These are phyloP conservation scores for Notocelia uddmanniana DNA, from an alignment of 2,888 invertebrate genomes.

Conservation along the genomic window DNA sequence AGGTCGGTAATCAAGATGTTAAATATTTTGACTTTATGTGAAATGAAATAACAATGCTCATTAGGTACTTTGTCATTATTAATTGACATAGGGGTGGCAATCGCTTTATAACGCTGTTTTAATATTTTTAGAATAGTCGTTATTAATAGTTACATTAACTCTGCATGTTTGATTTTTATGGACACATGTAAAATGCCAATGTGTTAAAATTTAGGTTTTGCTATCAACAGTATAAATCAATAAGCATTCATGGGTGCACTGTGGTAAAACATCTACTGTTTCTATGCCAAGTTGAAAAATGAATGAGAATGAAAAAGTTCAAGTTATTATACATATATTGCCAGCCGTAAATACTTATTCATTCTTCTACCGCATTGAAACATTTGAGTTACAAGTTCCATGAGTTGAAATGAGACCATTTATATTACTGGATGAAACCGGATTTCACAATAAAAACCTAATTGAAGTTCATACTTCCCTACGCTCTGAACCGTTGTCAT, in stretches of 20 bases:
- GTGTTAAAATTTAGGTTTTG: not conserved
- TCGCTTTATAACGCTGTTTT: not conserved
- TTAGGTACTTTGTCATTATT: not conserved
- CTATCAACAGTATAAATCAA: not conserved
- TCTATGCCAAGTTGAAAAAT: not conserved
- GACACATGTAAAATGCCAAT: not conserved
- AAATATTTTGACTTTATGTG: not conserved
- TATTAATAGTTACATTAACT: not conserved
- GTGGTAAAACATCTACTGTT: not conserved
- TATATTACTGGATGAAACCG: conserved; percentile 52
- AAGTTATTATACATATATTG: too few species aligned
- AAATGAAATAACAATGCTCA: not conserved
- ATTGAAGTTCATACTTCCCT: conserved; percentile 55
- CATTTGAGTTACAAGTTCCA: conserved; percentile 31
- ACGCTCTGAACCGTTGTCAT: conserved; percentile 44
- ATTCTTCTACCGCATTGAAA: not conserved
- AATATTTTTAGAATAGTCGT: not conserved
- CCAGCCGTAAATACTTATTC: not conserved
- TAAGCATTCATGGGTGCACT: not conserved
- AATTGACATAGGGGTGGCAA: not conserved
- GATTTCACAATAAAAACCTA: conserved; percentile 56
- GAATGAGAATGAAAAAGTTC: too few species aligned
- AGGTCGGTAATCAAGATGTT: not conserved
- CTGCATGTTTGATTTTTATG: not conserved
- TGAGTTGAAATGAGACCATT: conserved; percentile 49